Conservation (phyloP, 2,888 invertebrate species). For the Leucania comma region DNA sequence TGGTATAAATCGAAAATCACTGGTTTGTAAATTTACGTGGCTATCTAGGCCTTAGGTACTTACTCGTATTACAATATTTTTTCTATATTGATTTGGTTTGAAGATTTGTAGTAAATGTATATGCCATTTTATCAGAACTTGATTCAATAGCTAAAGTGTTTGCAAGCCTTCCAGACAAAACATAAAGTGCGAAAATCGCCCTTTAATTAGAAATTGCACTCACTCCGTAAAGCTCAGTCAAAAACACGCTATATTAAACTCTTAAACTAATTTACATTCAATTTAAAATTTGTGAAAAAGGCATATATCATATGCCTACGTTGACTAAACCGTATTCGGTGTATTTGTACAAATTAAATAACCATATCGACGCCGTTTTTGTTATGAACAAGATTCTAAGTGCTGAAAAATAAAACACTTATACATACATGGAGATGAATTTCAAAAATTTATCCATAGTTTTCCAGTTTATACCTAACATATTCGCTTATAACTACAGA, state of each 20-base stretch:
- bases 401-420: background rate
- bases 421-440: background rate
- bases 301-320: no score
- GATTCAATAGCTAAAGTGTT: background rate
- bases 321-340: background rate
- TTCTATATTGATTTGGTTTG: background rate
- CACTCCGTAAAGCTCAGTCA: background rate
- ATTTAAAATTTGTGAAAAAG: background rate
- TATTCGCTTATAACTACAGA: constrained; percentile 2
- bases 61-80: constrained; percentile 2
- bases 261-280: background rate
- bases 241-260: background rate
- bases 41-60: background rate
- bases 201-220: background rate
- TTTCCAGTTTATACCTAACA: background rate
- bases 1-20: background rate
- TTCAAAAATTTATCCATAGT: no score
- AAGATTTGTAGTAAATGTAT: no score
- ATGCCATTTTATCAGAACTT: no score
- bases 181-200: background rate
- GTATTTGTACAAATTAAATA: background rate
- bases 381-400: background rate
- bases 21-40: background rate
- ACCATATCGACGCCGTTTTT: background rate
- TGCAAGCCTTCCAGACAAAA: background rate